Base-by-base conservation (phyloP, 1,140 invertebrate genomes). In the Anagrus nilaparvatae region DNA sequence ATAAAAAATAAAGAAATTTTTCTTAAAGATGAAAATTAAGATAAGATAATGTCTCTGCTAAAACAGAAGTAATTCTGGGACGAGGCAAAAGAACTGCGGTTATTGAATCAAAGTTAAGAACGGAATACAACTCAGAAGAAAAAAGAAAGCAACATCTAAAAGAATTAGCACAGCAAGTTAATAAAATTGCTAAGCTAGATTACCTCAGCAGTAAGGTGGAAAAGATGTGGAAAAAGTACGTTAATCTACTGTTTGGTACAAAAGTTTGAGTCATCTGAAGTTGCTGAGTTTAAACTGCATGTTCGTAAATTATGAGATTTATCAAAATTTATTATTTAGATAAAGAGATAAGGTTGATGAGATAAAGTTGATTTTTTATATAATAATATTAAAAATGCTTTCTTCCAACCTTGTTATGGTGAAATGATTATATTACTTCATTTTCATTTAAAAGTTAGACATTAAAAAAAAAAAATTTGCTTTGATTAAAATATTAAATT, bases 371-470 rank as follows among this genome's bases (percentile, higher is more conserved):
- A 99, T 59, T 97, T 99, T 53, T 70, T 99, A 14, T 99, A 99
- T 60, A 99, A 99, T 70, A 99, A 99, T 65, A 98, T 99, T 48
- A 97, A 97, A 61, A 95, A 99, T 65, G 95, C 97, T 5, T 97
- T 99, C 70, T 99, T 97, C 68, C 96, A 99, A 72, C 96, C 97
- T 0, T 99, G 96, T 66, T 96, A 99, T 68, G 87, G 91, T 43
- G 97, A 99, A 74, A 98, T 99, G 94, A 97, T 99, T 38, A 99
- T 99, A 60, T 67, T 99, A 6, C 72, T 99, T 32, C 97, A 99
- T 76, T 99, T 99, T 61, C 92, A 98, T 73, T 73, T 99, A 20
- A 98, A 95, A 71, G 82, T 84, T 42, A 48, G 25, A 33, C 43
- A 42, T 40, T 12, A 28, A 9, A 38, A 30, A 31, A 20, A 44